phyloP scores from a whole-genome alignment of 2,113 vertebrate genomes.

The Podiceps cristatus region DNA sequence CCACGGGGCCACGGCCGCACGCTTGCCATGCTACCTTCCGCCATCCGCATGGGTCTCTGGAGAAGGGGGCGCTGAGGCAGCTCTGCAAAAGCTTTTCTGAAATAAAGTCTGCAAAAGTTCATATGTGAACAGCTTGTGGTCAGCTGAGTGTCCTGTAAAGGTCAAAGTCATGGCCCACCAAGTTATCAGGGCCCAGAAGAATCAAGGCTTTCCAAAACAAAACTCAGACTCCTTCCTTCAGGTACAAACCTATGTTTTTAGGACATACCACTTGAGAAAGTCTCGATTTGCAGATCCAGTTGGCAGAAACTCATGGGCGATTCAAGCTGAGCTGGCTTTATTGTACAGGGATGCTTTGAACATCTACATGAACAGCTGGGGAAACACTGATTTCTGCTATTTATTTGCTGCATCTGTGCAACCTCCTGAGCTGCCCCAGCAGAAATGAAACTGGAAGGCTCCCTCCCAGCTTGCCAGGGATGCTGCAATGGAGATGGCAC shows the following conservation, averaged over 20 bases:
- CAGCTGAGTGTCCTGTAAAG: not conserved
- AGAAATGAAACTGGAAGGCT: not conserved
- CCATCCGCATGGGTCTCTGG: accelerated
- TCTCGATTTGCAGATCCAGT: accelerated
- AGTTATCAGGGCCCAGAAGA: not conserved
- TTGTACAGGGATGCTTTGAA: not conserved
- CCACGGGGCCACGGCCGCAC: accelerated
- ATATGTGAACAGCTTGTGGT: accelerated
- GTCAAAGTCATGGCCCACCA: not conserved
- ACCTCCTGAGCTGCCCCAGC: not conserved
- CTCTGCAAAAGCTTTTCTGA: not conserved
- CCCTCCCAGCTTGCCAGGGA: not conserved
- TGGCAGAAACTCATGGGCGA: not conserved
- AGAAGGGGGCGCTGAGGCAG: accelerated
- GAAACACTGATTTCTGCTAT: not conserved
- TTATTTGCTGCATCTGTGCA: not conserved
- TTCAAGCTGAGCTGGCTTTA: not conserved
- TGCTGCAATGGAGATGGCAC: not conserved
- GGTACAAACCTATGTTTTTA: not conserved
- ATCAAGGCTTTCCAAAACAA: not conserved
- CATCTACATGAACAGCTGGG: not conserved
- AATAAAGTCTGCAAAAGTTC: not conserved
- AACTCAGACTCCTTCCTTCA: not conserved
- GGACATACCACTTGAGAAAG: not conserved
- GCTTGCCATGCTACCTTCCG: not conserved